phyloP scores from a whole-genome alignment of 2,888 invertebrate genomes.

The Amphipoea lucens region DNA sequence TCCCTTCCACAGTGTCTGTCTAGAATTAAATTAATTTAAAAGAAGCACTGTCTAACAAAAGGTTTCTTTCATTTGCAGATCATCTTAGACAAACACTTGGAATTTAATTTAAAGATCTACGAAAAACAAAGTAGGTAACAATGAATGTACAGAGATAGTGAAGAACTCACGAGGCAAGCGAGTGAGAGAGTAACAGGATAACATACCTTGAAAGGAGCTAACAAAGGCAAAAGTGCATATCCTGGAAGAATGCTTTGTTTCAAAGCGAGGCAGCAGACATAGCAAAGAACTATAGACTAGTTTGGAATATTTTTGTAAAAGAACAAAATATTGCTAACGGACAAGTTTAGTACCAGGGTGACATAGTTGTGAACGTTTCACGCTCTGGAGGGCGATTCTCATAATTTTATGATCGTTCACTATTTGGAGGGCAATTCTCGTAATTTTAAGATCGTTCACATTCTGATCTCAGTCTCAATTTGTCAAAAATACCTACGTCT shows the following conservation, averaged over 20 bases:
- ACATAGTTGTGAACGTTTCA: not conserved
- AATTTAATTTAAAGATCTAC: conserved; percentile 60
- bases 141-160: conserved; percentile 22
- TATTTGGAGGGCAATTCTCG: not conserved
- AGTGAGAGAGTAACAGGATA: conserved; percentile 45
- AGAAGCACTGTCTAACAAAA: conserved; percentile 29
- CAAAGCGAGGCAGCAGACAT: conserved; percentile 13
- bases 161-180: conserved; percentile 20
- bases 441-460: not conserved
- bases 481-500: not conserved
- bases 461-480: not conserved
- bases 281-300: conserved; percentile 3
- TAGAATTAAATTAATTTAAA: conserved; percentile 40
- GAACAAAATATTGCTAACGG: not conserved
- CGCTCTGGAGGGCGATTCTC: not conserved
- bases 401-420: no score
- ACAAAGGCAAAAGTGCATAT: conserved; percentile 43
- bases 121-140: conserved; percentile 25
- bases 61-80: conserved; percentile 35
- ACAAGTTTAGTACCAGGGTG: conserved; percentile 6
- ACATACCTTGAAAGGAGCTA: conserved; percentile 41
- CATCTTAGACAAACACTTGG: conserved; percentile 40
- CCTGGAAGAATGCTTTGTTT: conserved; percentile 39
- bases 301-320: conserved; percentile 10
- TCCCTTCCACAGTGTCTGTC: conserved; percentile 15